These are phyloP conservation scores for Cyprinus carpio DNA, from an alignment of 2,113 vertebrate genomes.

Conservation along the genomic window DNA sequence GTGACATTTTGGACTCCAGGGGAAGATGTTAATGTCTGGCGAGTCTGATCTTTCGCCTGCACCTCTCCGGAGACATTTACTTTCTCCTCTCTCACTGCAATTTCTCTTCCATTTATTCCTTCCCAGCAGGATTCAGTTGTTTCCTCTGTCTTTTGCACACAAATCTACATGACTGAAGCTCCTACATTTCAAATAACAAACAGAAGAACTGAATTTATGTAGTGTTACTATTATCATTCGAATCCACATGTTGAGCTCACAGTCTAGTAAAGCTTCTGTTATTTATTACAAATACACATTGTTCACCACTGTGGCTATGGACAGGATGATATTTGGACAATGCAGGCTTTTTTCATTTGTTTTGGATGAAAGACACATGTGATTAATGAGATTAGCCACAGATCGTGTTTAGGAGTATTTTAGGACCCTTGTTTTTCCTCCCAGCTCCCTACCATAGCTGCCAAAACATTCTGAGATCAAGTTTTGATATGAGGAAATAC, in stretches of 20 bases:
- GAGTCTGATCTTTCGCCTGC: conserved; percentile 46
- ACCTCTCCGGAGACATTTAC: conserved; percentile 57
- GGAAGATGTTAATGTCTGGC: conserved; percentile 6
- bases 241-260: conserved; percentile 20
- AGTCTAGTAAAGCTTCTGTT: conserved; percentile 9
- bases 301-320: not conserved
- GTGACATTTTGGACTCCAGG: conserved; percentile 70
- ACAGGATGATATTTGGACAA: conserved; percentile 18
- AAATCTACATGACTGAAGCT: not conserved
- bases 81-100: conserved; percentile 15
- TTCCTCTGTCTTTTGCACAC: conserved; percentile 7
- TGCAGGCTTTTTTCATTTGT: conserved; percentile 4
- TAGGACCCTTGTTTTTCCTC: conserved; percentile 19
- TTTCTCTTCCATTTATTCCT: conserved; percentile 21
- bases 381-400: conserved; percentile 44
- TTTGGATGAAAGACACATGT: conserved; percentile 30
- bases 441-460: conserved; percentile 37
- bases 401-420: conserved; percentile 39
- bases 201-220: conserved; percentile 1
- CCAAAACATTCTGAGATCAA: conserved; percentile 59
- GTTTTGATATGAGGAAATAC: conserved; percentile 68
- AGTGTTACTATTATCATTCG: conserved; percentile 13
- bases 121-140: conserved; percentile 29
- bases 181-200: not conserved
- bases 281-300: conserved; percentile 24